These are phyloP conservation scores for Ruditapes philippinarum DNA, from an alignment of 1,140 invertebrate species.

Conservation along the genomic window DNA sequence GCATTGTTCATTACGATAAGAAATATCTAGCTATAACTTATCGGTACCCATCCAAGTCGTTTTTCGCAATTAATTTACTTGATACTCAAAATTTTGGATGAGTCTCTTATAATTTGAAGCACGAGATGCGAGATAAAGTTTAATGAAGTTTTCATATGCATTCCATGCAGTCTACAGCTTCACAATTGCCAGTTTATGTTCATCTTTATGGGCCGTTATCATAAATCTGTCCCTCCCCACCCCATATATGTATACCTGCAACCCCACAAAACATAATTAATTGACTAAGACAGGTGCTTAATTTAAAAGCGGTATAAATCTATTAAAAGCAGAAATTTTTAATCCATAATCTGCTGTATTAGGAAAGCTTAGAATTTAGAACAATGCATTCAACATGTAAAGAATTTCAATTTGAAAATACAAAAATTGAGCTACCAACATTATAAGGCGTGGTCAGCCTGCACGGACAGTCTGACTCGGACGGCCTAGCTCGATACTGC, in stretches of 20 bases:
- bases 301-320: no score
- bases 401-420: no score
- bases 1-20: conserved; percentile 43
- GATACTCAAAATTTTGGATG: conserved; percentile 31
- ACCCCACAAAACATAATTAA: neutral
- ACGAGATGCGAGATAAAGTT: conserved; percentile 31
- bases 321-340: no score
- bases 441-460: no score
- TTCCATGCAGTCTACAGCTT: neutral
- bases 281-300: neutral
- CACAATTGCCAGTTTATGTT: neutral
- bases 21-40: neutral
- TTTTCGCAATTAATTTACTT: conserved; percentile 38
- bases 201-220: neutral
- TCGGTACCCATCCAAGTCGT: neutral
- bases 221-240: neutral
- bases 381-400: no score
- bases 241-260: neutral
- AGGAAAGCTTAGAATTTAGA: no score
- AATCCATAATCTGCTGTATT: no score
- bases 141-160: conserved; percentile 30
- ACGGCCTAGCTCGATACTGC: no score
- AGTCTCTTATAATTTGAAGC: conserved; percentile 28
- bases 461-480: no score
- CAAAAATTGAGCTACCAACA: no score